Evolutionary conservation across 2,797 vertebrate species (phyloP).

Genomic region (Poeciliopsis infans): DNA sequence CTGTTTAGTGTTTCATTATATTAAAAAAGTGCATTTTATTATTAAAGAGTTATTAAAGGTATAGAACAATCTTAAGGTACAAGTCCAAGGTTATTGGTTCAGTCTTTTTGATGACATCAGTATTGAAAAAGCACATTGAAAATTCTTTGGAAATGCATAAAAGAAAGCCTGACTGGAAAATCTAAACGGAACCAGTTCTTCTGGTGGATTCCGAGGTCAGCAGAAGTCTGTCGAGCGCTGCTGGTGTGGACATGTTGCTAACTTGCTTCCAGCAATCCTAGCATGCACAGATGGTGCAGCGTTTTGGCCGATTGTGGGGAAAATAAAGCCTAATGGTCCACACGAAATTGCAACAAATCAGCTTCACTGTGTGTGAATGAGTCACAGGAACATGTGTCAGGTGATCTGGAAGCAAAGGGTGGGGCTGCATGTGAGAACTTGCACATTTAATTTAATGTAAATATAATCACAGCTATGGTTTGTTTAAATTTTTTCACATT

Average conservation of each 20-base stretch:
- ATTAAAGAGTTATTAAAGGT: neutral
- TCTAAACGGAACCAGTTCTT: neutral
- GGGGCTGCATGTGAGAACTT: neutral
- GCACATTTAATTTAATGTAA: neutral
- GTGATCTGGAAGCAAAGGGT: neutral
- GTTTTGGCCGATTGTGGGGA: slow-evolving; percentile 7
- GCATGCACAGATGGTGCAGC: slow-evolving; percentile 2
- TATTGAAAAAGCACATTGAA: neutral
- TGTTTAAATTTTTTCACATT: neutral
- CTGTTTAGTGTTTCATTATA: neutral
- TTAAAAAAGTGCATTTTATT: neutral
- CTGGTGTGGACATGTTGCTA: neutral
- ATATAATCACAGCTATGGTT: neutral
- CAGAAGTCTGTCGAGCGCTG: neutral
- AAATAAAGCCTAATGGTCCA: slow-evolving; percentile 7
- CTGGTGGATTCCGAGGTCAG: neutral
- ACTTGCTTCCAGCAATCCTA: slow-evolving; percentile 1
- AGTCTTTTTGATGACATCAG: neutral
- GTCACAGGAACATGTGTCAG: neutral
- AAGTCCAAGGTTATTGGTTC: neutral
- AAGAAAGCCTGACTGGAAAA: neutral
- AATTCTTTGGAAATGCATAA: neutral
- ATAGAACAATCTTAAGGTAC: neutral
- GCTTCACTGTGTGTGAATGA: neutral
- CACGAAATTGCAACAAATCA: neutral